Base-by-base conservation (phyloP, 1,140 invertebrate genomes). In the Cataglyphis hispanica region DNA sequence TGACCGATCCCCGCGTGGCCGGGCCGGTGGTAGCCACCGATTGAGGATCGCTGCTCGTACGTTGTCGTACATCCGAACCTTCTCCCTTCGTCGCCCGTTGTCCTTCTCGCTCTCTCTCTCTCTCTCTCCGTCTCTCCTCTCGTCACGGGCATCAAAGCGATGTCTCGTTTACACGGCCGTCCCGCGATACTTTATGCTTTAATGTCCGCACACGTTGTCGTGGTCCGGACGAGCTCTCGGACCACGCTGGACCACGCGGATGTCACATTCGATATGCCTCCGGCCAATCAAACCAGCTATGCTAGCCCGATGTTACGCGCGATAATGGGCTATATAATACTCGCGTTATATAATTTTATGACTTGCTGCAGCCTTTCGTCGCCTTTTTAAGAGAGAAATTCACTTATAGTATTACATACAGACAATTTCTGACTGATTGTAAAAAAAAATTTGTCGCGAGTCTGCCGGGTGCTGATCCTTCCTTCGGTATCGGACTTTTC, bases 141-240 rank as follows among this genome's bases (percentile, higher is more conserved):
- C 87, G 86, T 87, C 86, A 87, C 86, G 86, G 81, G 80, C 86
- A 88, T 88, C 87, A 87, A 88, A 87, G 86, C 86, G 70, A 78
- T 88, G 87, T 88, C 86, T 87, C 86, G 87, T 88, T 88, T 88
- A 85, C 87, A 87, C 86, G 80, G 64, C 86, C 87, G 86, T 88
- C 86, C 72, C 64, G 80, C 86, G 86, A 88, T 88, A 88, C 87
- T 87, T 88, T 88, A 87, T 88, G 86, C 81, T 88, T 87, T 88
- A 87, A 84, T 85, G 81, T 88, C 74, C 69, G 64, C 87, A 77
- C 86, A 85, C 81, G 81, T 87, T 88, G 87, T 87, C 80, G 64
- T 58, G 86, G 86, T 61, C 37, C 56, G 63, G 78, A 74, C 85
- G 60, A 77, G 81, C 58, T 22, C 43, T 37, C 40, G 43, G 43